Percentiles rank a stretch among this genome's conserved stretches.
Evolutionary conservation across 2,888 invertebrate genomes (phyloP).

Genomic region (Lasioglossum malachurum): DNA sequence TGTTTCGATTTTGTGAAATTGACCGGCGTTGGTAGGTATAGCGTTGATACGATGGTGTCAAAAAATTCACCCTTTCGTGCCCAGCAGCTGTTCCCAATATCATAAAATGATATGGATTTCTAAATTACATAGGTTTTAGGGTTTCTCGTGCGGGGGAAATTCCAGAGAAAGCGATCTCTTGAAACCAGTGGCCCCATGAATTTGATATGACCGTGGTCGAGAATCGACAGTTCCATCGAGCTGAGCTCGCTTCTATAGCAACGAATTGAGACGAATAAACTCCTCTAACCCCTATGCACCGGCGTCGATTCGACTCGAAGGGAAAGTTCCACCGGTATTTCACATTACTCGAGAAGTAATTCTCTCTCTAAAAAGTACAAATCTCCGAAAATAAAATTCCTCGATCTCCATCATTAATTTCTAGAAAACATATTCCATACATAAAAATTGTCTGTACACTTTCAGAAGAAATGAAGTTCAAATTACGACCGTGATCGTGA

Average conservation of each 20-base stretch:
- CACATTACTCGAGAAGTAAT: background rate
- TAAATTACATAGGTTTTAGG: background rate
- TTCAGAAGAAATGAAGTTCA: too few species aligned
- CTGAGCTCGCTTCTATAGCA: background rate
- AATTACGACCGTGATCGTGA: too few species aligned
- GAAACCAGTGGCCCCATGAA: background rate
- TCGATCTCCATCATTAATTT: too few species aligned
- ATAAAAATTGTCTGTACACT: too few species aligned
- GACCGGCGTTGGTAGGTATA: too few species aligned
- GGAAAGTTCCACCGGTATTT: background rate
- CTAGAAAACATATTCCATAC: too few species aligned
- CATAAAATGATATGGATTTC: background rate
- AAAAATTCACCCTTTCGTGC: background rate
- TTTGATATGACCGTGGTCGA: background rate
- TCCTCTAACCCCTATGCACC: background rate
- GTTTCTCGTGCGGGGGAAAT: background rate
- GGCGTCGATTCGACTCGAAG: background rate
- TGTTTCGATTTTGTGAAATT: too few species aligned
- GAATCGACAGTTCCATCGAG: background rate
- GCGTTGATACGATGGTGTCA: background rate
- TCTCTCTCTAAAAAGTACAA: background rate
- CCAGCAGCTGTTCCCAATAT: background rate
- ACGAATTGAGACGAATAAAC: background rate
- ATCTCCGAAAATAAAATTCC: background rate
- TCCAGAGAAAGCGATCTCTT: background rate